Percentiles rank a stretch among this genome's conserved stretches.
Evolutionary conservation across 2,113 vertebrate genomes (phyloP).

Genomic region (Nerophis ophidion): DNA sequence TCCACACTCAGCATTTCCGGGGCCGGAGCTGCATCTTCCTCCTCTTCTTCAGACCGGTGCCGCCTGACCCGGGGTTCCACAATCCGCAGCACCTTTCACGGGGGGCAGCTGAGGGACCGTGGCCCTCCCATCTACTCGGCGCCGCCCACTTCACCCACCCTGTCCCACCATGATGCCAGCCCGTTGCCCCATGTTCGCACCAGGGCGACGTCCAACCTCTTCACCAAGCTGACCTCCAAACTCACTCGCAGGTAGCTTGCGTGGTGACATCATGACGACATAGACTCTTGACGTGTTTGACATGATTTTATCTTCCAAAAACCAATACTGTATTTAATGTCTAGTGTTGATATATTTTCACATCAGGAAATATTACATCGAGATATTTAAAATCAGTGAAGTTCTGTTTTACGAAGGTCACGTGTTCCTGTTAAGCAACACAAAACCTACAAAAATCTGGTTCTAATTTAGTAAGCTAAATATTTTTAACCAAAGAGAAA

Average conservation of each 20-base stretch:
- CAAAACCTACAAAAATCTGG: no score
- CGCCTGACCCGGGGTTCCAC: constrained; percentile 84
- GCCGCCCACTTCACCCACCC: constrained; percentile 83
- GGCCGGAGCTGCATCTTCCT: constrained; percentile 70
- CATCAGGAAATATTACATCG: not conserved
- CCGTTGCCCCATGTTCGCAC: constrained; percentile 79
- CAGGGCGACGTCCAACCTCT: constrained; percentile 88
- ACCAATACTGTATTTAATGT: not conserved
- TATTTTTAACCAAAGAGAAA: no score
- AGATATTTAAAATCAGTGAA: no score
- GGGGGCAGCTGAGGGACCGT: constrained; percentile 86
- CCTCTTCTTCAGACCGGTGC: constrained; percentile 80
- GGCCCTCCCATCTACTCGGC: constrained; percentile 78
- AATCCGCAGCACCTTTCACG: constrained; percentile 90
- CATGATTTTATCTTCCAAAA: not conserved
- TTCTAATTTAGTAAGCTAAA: no score
- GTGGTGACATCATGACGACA: no score
- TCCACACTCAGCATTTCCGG: constrained; percentile 83
- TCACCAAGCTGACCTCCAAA: constrained; percentile 94
- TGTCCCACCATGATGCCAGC: constrained; percentile 78
- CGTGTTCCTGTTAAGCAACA: no score
- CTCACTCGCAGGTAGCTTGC: constrained; percentile 82
- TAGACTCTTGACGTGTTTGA: not conserved
- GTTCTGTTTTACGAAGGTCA: no score
- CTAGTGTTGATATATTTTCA: not conserved